Base-by-base conservation (phyloP, 2,797 vertebrate genomes). In the Spinus olivaceus region DNA sequence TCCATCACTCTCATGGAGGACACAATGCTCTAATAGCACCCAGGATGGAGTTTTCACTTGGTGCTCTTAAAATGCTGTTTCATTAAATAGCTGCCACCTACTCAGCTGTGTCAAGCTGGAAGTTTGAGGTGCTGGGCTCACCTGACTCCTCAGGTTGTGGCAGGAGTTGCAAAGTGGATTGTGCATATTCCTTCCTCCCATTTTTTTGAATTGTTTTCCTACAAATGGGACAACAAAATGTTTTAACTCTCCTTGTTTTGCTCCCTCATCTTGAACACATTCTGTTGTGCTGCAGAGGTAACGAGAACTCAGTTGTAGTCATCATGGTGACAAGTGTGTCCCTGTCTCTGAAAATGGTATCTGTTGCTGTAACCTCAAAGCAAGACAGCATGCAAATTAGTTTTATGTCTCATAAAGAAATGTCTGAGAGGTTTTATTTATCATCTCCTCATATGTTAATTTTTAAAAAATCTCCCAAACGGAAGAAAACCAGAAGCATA, bases 61-160 rank as follows among this genome's bases (percentile, higher is more conserved):
- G 8, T 79, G 61, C 53, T 91, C 66, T 57, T 86, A 79, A 83
- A 94, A 30, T 64, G 63, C 51, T 64, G 37, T 93, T 88, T 78
- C 79, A 83, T 92, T 95, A 92, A 79, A 51, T 16, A 66, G 54
- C 74, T 94, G 88, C 79, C 88, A 69, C 66, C 60, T 71, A 10
- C 37, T 16, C 3, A 9, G 37, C 57, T 56, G 72, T 44, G 50
- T 33, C n/a, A 90, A 85, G 28, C 6, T 35, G 28, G 66, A 76
- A 54, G 24, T 49, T 66, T 61, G 32, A 28, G 63, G 39, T 23
- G 56, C 73, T 53, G 25, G 19, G 2, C 47, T 47, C 30, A 19
- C 28, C 27, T 28, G 35, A 16, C 24, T 32, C 22, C 9, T 50
- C 0, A 1, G 11, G 6, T 2, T 41, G 25, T 49, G 63, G 35